phyloP scores from a whole-genome alignment of 2,113 vertebrate species.

The Gadus macrocephalus region DNA sequence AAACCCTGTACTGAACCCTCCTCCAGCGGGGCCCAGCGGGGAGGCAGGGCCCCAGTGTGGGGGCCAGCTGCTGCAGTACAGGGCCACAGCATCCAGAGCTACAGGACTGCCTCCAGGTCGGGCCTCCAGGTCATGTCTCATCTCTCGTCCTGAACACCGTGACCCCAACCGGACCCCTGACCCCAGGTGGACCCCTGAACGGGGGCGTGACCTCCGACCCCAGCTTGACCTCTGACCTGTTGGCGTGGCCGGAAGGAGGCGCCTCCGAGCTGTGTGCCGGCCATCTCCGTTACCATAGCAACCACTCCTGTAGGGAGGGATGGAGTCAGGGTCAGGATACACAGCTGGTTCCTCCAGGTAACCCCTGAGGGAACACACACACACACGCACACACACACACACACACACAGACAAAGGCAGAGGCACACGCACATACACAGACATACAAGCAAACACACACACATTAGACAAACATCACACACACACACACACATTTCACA shows the following conservation, averaged over 20 bases:
- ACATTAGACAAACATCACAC: too few relatives aligned
- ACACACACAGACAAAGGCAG: background rate
- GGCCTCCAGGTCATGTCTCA: background rate
- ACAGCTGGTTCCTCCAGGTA: constrained; percentile 48
- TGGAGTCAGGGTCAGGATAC: constrained; percentile 49
- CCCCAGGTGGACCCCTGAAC: background rate
- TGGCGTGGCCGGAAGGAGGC: constrained; percentile 83
- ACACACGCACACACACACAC: constrained; percentile 11
- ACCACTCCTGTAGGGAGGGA: constrained; percentile 30
- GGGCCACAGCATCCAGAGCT: too few relatives aligned
- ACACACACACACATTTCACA: background rate
- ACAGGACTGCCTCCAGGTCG: too few relatives aligned
- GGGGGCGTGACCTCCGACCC: background rate
- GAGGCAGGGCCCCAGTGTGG: too few relatives aligned
- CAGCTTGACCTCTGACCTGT: constrained; percentile 61
- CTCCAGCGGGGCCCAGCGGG: too few relatives aligned
- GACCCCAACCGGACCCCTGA: too few relatives aligned
- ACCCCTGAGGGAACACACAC: constrained; percentile 33
- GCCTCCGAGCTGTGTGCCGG: constrained; percentile 62
- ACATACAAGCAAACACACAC: too few relatives aligned
- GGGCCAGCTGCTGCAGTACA: too few relatives aligned
- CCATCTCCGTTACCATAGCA: constrained; percentile 52
- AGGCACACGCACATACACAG: too few relatives aligned
- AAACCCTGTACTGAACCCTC: too few relatives aligned
- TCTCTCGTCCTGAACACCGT: background rate